Evolutionary conservation across 2,113 vertebrate species (phyloP).

Genomic region (Scartelaos histophorus): DNA sequence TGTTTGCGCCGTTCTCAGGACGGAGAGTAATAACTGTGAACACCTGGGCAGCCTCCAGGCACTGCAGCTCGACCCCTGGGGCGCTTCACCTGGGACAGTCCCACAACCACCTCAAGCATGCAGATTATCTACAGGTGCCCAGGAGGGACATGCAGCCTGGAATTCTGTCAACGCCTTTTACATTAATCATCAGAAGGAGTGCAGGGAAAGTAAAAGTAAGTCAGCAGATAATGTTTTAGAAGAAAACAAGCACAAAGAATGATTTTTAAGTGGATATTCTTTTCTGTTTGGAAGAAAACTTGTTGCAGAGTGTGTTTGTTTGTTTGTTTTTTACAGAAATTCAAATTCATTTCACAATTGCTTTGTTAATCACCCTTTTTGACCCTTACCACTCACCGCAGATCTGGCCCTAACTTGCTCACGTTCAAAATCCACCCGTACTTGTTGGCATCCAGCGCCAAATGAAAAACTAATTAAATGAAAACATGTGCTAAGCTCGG

Average conservation of each 20-base stretch:
- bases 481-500: slow-evolving; percentile 76
- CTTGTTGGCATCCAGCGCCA: slow-evolving; percentile 61
- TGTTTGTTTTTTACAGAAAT: no score
- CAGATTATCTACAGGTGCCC: slow-evolving; percentile 67
- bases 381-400: background rate
- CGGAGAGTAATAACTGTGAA: slow-evolving; percentile 65
- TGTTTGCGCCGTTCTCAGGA: slow-evolving; percentile 55
- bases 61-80: slow-evolving; percentile 66
- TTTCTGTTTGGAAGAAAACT: background rate
- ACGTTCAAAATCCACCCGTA: slow-evolving; percentile 36
- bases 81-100: slow-evolving; percentile 76
- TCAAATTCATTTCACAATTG: no score
- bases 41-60: slow-evolving; percentile 78
- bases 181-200: slow-evolving; percentile 73
- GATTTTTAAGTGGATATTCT: background rate
- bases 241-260: background rate
- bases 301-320: no score
- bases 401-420: slow-evolving; percentile 31
- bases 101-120: slow-evolving; percentile 56
- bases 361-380: background rate
- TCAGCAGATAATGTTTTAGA: background rate
- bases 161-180: slow-evolving; percentile 70
- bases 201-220: slow-evolving; percentile 39
- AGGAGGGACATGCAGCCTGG: slow-evolving; percentile 67
- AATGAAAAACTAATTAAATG: slow-evolving; percentile 82